These are phyloP conservation scores for Mesembrinibis cayennensis DNA, from an alignment of 2,113 vertebrate species.

Conservation along the genomic window DNA sequence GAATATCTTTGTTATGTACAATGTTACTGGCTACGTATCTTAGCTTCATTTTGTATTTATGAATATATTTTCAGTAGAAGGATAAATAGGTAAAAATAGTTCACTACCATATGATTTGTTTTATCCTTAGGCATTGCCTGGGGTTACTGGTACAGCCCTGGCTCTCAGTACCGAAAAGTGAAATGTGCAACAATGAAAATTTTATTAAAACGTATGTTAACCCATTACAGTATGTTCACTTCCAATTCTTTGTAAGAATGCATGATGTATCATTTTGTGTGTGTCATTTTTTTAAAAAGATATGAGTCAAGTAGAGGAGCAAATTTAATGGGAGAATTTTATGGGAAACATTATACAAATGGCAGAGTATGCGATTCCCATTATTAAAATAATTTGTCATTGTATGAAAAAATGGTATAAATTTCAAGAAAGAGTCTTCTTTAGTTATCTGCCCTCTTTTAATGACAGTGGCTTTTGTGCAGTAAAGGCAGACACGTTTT, in stretches of 20 bases:
- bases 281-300: constrained; percentile 77
- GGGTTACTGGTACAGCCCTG: constrained; percentile 75
- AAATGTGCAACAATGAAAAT: constrained; percentile 82
- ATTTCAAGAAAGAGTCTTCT: constrained; percentile 77
- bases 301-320: constrained; percentile 80
- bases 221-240: constrained; percentile 81
- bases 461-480: constrained; percentile 77
- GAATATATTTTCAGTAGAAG: constrained; percentile 75
- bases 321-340: constrained; percentile 79
- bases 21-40: constrained; percentile 51
- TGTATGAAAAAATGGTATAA: constrained; percentile 78
- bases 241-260: constrained; percentile 80
- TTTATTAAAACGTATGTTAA: constrained; percentile 83
- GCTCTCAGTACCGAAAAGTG: constrained; percentile 74
- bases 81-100: constrained; percentile 81
- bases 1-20: constrained; percentile 54
- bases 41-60: constrained; percentile 76
- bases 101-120: constrained; percentile 76
- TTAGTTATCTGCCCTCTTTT: constrained; percentile 78
- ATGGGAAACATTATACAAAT: constrained; percentile 84
- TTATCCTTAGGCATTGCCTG: constrained; percentile 82
- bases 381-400: constrained; percentile 88
- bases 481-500: constrained; percentile 79
- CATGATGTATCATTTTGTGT: constrained; percentile 80
- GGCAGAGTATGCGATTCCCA: constrained; percentile 73